Conservation (phyloP, 2,888 invertebrate species). For the Synergus gifuensis region DNA sequence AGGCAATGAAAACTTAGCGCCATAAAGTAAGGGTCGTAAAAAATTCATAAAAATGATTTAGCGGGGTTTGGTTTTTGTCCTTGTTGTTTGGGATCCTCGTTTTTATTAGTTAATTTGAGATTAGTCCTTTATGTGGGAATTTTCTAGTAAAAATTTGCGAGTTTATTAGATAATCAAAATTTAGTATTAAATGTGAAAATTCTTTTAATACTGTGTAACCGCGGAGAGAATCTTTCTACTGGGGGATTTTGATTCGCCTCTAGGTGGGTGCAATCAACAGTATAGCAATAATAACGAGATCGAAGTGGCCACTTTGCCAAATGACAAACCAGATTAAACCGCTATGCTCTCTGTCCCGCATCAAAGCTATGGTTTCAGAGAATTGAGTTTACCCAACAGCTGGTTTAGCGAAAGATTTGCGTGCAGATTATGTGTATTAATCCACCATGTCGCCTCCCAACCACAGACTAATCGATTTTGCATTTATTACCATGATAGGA, state of each 20-base stretch:
- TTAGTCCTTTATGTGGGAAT: no score
- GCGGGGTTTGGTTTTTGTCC: not conserved
- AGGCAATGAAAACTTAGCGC: conserved; percentile 18
- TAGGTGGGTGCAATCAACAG: conserved; percentile 8
- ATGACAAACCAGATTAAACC: conserved; percentile 41
- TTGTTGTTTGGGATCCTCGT: not conserved
- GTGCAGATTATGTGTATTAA: conserved; percentile 36
- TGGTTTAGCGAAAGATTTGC: conserved; percentile 41
- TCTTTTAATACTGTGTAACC: not conserved
- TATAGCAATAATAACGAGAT: conserved; percentile 34
- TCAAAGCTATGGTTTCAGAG: conserved; percentile 39
- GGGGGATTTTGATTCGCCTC: not conserved
- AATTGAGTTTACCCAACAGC: conserved; percentile 40
- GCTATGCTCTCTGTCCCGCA: conserved; percentile 19
- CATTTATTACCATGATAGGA: conserved; percentile 14
- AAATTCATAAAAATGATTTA: conserved; percentile 22
- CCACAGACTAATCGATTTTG: conserved; percentile 32
- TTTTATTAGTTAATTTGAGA: not conserved
- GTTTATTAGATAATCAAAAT: no score
- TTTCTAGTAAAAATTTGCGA: no score
- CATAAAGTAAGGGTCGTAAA: conserved; percentile 4
- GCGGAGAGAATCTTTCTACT: not conserved
- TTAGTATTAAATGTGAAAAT: no score
- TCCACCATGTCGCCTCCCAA: conserved; percentile 34
- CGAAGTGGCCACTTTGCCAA: conserved; percentile 37